Evolutionary conservation across 2,797 vertebrate genomes (phyloP), one percentile per base, ranked within the genome.

Genomic region (Anguilla obscura): DNA sequence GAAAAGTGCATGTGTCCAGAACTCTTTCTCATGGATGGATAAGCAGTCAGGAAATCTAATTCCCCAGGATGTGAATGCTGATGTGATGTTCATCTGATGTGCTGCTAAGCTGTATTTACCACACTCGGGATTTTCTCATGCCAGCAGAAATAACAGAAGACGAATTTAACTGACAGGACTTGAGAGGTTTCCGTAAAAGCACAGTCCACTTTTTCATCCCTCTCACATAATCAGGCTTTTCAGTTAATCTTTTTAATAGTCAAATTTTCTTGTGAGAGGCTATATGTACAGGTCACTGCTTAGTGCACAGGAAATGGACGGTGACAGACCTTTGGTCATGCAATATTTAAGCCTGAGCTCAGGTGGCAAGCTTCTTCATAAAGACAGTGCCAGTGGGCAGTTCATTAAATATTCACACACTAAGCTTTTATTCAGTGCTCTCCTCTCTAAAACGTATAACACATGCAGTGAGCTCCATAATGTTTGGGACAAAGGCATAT

Each of bases 291-390:
- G 27, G 21, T 21, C 69, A 27, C 69, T 88, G 74, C 50, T 63
- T 66, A 87, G 87, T 84, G 50, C 27, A 87, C n/a, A 87, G 88
- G 84, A 90, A 88, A 84, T 74, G 18, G 84, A 89, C 63, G 87
- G 86, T 89, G 88, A 82, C 86, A 89, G 86, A 87, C 69, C 21
- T 85, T 88, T 87, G 40, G 21, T 54, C 52, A 86, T 90, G 66
- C 87, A 91, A 91, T 90, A 90, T 91, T 90, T 83, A 90, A 84
- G 60, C 66, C 71, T 83, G 84, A 89, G 90, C 87, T 90, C 89
- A 89, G 80, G 87, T 91, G 80, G 84, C 90, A 86, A 88, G 79
- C 84, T 85, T 76, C 85, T 69, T 48, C 79, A 86, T 90, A 85
- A 85, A 79, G 86, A 66, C 45, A 76, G 30, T 63, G 56, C 82